Conservation (phyloP, 1,140 invertebrate species). For the Druon quercuslanigerum region DNA sequence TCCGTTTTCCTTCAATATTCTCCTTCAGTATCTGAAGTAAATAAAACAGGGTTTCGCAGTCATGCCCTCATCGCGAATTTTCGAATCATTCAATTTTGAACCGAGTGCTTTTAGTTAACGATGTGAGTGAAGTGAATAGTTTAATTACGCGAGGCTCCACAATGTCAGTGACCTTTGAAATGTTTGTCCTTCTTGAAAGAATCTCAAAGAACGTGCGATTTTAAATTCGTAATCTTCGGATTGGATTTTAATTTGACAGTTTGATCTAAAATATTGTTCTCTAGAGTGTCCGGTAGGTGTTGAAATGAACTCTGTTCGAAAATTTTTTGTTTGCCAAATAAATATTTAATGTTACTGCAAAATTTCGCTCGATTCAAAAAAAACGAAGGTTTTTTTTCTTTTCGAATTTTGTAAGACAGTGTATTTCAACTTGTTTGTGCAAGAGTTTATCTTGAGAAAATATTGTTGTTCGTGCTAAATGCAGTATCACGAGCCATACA, state of each 20-base stretch:
- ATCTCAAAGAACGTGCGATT: conserved; percentile 4
- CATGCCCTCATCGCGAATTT: not conserved
- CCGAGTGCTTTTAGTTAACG: not conserved
- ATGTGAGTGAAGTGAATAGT: not conserved
- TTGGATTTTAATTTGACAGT: too few species aligned
- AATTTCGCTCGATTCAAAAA: not conserved
- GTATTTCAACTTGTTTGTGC: conserved; percentile 4
- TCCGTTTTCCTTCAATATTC: not conserved
- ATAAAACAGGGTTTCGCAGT: not conserved
- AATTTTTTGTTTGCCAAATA: too few species aligned
- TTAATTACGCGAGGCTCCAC: not conserved
- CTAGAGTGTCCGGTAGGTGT: too few species aligned
- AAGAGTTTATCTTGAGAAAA: conserved; percentile 19
- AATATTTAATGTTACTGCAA: too few species aligned
- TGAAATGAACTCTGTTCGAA: too few species aligned
- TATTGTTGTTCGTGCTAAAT: conserved; percentile 28
- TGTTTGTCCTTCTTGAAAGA: conserved; percentile 17
- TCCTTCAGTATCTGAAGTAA: not conserved
- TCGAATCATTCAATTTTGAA: not conserved
- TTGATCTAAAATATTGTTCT: too few species aligned
- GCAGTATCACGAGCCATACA: conserved; percentile 4
- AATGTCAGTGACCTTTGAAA: conserved; percentile 3
- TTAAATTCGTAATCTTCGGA: not conserved
- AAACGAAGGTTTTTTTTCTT: not conserved
- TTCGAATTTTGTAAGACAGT: not conserved